Conservation (phyloP, 2,888 invertebrate species). For the Aricia artaxerxes region DNA sequence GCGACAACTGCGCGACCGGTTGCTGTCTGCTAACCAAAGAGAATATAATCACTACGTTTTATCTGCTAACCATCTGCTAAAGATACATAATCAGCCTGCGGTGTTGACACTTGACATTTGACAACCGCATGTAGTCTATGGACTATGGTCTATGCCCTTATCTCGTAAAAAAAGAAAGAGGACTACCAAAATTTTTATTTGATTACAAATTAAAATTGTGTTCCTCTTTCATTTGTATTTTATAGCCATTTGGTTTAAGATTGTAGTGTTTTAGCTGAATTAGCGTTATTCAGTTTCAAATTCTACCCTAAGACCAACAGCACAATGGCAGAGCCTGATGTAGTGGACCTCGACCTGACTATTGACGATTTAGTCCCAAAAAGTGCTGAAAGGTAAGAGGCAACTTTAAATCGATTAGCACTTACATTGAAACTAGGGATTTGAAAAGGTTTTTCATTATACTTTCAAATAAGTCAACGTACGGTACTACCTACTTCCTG, state of each 20-base stretch:
- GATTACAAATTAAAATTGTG: background rate
- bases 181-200: no score
- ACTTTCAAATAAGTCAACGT: background rate
- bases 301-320: constrained; percentile 25
- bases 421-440: background rate
- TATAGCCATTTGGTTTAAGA: background rate
- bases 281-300: background rate
- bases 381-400: constrained; percentile 71
- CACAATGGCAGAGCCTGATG: constrained; percentile 72
- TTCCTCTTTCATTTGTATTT: background rate
- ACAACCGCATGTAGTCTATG: no score
- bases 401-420: background rate
- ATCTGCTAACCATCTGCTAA: no score
- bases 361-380: constrained; percentile 76
- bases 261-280: background rate
- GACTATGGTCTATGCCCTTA: no score
- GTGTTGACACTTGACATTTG: no score
- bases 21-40: background rate
- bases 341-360: constrained; percentile 69
- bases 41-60: no score
- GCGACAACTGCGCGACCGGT: background rate
- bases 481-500: constrained; percentile 26
- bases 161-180: no score
- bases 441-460: background rate
- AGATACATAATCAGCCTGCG: background rate